phyloP scores from a whole-genome alignment of 2,797 vertebrate genomes.

The Cirrhinus molitorella region DNA sequence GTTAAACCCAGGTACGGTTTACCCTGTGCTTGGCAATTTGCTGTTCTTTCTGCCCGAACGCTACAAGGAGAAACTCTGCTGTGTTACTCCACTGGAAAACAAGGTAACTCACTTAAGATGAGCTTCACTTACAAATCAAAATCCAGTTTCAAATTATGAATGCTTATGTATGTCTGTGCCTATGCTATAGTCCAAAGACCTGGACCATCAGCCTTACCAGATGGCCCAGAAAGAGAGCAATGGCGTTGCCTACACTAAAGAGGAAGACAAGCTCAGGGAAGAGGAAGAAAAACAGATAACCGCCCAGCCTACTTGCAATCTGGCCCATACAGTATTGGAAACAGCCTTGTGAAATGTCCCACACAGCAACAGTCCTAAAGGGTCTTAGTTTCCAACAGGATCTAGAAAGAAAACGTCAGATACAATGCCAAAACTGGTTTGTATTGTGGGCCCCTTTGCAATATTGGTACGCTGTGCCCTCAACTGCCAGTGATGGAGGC shows the following conservation, averaged over 20 bases:
- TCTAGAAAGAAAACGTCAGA: background rate
- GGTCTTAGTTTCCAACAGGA: slow-evolving; percentile 23
- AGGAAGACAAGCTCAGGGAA: slow-evolving; percentile 67
- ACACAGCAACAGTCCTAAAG: background rate
- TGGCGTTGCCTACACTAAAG: slow-evolving; percentile 63
- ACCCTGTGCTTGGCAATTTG: slow-evolving; percentile 84
- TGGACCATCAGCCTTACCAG: slow-evolving; percentile 65
- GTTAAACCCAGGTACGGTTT: slow-evolving; percentile 87
- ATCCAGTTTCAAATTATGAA: background rate
- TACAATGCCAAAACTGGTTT: slow-evolving; percentile 20
- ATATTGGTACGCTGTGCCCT: background rate
- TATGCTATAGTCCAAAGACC: slow-evolving; percentile 65
- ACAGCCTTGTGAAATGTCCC: slow-evolving; percentile 74
- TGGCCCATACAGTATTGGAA: slow-evolving; percentile 71
- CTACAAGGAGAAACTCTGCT: slow-evolving; percentile 82
- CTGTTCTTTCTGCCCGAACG: slow-evolving; percentile 86
- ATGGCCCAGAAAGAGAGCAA: slow-evolving; percentile 73
- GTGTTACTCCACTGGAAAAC: slow-evolving; percentile 70
- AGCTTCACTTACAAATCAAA: background rate
- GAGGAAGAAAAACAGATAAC: slow-evolving; percentile 45
- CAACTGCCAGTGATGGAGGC: background rate
- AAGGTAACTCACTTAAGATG: slow-evolving; percentile 74
- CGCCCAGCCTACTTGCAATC: slow-evolving; percentile 53
- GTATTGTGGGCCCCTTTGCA: slow-evolving; percentile 15
- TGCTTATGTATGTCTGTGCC: background rate